These are phyloP conservation scores for Drymonia ruficornis DNA, from an alignment of 2,888 invertebrate species.

Conservation along the genomic window DNA sequence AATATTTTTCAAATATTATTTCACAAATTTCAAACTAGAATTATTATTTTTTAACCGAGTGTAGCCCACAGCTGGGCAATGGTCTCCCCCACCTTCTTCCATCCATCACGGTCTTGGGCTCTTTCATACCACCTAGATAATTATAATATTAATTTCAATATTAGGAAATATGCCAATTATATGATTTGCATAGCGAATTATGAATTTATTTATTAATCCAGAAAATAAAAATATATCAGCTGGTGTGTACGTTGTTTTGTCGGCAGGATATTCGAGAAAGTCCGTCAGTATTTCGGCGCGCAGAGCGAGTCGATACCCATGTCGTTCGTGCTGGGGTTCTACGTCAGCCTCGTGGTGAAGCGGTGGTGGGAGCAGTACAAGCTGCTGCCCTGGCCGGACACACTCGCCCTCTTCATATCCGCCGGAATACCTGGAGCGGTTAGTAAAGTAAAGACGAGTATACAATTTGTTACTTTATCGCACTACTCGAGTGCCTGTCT, in stretches of 20 bases:
- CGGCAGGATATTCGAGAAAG: constrained; percentile 94
- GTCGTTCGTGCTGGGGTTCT: constrained; percentile 98
- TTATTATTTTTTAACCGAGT: no score
- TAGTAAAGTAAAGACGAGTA: constrained; percentile 82
- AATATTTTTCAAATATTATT: no score
- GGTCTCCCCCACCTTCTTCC: no score
- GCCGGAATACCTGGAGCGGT: constrained; percentile 96
- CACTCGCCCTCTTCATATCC: constrained; percentile 95
- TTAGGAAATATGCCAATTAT: no score
- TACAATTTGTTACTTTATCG: constrained; percentile 37
- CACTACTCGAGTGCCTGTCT: background rate
- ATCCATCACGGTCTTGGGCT: no score
- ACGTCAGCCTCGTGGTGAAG: constrained; percentile 95
- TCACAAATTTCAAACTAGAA: no score
- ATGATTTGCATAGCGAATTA: no score
- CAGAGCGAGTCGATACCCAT: constrained; percentile 96
- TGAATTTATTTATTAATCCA: no score
- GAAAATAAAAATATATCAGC: background rate
- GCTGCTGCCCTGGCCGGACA: constrained; percentile 97
- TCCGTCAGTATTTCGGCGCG: constrained; percentile 93
- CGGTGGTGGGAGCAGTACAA: constrained; percentile 99
- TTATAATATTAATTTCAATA: no score
- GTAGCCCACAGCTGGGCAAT: no score
- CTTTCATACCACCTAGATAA: no score
- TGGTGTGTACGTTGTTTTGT: constrained; percentile 18